Conservation (phyloP, 2,888 invertebrate species). For the Pasiphila rectangulata region DNA sequence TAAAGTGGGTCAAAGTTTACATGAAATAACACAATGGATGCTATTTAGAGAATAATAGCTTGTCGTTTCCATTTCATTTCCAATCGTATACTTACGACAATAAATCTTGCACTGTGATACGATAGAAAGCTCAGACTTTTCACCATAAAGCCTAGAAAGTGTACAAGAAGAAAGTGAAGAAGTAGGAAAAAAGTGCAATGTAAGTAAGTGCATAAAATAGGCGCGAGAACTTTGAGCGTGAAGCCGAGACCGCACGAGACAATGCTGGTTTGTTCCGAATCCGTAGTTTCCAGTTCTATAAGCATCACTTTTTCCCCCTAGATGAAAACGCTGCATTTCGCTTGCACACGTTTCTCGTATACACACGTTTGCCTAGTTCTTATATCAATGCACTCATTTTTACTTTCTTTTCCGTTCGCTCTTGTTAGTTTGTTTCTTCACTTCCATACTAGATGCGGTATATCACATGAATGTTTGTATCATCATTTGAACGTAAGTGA, state of each 20-base stretch:
- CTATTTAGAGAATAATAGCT: conserved; percentile 51
- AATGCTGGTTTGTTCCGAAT: conserved; percentile 56
- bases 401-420: conserved; percentile 80
- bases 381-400: conserved; percentile 76
- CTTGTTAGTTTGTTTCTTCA: conserved; percentile 62
- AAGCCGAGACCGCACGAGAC: conserved; percentile 36
- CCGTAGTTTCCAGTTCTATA: conserved; percentile 61
- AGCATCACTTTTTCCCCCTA: conserved; percentile 69
- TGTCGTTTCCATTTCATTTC: conserved; percentile 77
- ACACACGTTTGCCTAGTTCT: conserved; percentile 71
- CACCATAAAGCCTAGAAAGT: conserved; percentile 79
- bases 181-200: conserved; percentile 70
- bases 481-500: conserved; percentile 34
- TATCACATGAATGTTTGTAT: conserved; percentile 27
- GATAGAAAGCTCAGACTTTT: conserved; percentile 78
- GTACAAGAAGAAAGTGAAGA: conserved; percentile 79
- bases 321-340: conserved; percentile 59
- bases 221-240: conserved; percentile 49
- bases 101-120: conserved; percentile 78
- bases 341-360: conserved; percentile 63
- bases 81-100: conserved; percentile 58
- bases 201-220: conserved; percentile 57
- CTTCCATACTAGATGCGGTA: conserved; percentile 36
- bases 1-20: conserved; percentile 28
- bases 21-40: conserved; percentile 24